Evolutionary conservation across 2,113 vertebrate species (phyloP).

Genomic region (Mastomys coucha): DNA sequence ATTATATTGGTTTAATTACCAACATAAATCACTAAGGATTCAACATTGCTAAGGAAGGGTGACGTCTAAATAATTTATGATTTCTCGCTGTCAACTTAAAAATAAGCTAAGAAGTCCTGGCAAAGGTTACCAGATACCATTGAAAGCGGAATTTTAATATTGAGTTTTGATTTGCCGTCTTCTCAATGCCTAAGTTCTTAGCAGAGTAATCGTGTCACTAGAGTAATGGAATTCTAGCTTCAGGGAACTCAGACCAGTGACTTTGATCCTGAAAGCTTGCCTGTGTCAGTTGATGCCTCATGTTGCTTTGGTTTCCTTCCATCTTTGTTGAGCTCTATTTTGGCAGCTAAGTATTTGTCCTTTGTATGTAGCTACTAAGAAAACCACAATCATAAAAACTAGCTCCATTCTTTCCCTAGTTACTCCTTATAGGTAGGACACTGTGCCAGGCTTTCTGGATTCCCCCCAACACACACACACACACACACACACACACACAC

Average conservation of each 20-base stretch:
- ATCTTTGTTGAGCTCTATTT: background rate
- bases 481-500: too few species aligned
- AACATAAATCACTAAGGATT: background rate
- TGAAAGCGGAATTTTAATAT: background rate
- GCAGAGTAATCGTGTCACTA: background rate
- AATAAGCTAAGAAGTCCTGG: background rate
- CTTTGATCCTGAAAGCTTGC: background rate
- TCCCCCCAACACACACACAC: too few species aligned
- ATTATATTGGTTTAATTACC: background rate
- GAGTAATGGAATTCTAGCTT: background rate
- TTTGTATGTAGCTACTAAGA: background rate
- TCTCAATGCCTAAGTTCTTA: background rate
- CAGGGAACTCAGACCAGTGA: background rate
- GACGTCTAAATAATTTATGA: background rate
- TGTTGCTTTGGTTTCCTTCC: background rate
- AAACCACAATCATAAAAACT: background rate
- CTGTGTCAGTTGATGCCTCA: background rate
- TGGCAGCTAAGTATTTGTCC: background rate
- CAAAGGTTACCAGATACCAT: background rate
- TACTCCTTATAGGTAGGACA: background rate
- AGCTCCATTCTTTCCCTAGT: background rate
- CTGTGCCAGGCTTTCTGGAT: background rate
- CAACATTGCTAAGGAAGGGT: background rate
- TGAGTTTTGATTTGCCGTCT: background rate
- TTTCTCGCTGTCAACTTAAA: background rate